Evolutionary conservation across 1,140 invertebrate species (phyloP), one percentile per base, ranked within the genome.

Genomic region (Panagrolaimus sp.): DNA sequence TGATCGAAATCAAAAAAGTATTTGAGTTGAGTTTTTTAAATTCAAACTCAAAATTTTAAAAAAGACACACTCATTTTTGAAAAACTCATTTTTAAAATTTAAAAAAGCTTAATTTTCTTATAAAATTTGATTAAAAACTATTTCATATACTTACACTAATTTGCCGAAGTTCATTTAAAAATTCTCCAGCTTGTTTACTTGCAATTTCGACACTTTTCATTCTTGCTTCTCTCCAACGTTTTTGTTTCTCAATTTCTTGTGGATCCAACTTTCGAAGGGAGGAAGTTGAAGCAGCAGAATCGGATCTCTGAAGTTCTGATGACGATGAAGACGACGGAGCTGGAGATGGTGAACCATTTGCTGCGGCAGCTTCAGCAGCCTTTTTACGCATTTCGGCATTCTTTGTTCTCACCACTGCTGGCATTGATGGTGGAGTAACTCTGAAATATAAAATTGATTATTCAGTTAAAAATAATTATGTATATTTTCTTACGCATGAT

Each of bases 111-210:
- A n/a, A n/a, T n/a, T n/a, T n/a, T n/a, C n/a, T n/a, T n/a, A n/a
- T n/a, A n/a, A n/a, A n/a, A n/a, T n/a, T n/a, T n/a, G n/a, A n/a
- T n/a, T n/a, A n/a, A n/a, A n/a, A n/a, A n/a, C n/a, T n/a, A n/a
- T n/a, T n/a, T n/a, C n/a, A n/a, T n/a, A n/a, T n/a, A 58, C 52
- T 58, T 58, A 58, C 52, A 17, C 52, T 58, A 21, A 14, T 58
- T 28, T 58, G 52, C 5, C 52, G 15, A 21, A 58, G 32, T 7
- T 38, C 52, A 58, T 58, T n/a, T 4, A 12, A 58, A 58, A 58
- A 12, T 21, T 21, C 52, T 21, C 4, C 52, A n/a, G 52, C 21
- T 24, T 58, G 52, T n/a, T 21, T 58, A 3, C 52, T 21, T n/a
- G 21, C 52, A 58, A 26, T 21, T 21, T 12, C 52, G 4, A 12